Conservation (phyloP, 2,888 invertebrate genomes). For the Seira sanloemensis region DNA sequence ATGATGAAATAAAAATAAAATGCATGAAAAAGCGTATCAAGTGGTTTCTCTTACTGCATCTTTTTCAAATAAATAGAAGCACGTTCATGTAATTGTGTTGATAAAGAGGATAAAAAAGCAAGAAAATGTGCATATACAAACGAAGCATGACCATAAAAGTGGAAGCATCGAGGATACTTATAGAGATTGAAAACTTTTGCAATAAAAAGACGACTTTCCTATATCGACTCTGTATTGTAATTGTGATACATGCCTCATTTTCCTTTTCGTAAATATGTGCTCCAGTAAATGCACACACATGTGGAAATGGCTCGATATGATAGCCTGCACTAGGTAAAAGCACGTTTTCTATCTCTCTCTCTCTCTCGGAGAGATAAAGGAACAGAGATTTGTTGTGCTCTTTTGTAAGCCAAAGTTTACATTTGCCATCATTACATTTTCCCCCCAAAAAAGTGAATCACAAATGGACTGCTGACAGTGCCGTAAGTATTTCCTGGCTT, state of each 20-base stretch:
- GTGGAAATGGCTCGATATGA: too few relatives aligned
- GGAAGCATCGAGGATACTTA: too few relatives aligned
- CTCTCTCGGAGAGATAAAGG: neutral
- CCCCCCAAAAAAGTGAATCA: conserved; percentile 6
- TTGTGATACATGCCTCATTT: neutral
- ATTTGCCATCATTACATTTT: neutral
- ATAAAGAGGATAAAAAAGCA: conserved; percentile 21
- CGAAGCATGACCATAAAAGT: neutral
- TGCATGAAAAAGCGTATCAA: conserved; percentile 27
- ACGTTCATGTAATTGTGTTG: conserved; percentile 19
- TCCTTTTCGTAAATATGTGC: neutral
- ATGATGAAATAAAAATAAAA: conserved; percentile 2
- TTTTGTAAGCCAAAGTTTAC: neutral
- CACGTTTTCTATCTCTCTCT: neutral
- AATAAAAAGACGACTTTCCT: too few relatives aligned
- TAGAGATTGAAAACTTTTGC: neutral
- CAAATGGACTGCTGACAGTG: conserved; percentile 34
- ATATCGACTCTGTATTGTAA: neutral
- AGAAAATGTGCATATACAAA: neutral
- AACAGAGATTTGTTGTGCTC: neutral
- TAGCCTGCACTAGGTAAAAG: neutral
- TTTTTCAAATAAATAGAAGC: conserved; percentile 38
- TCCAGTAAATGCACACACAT: neutral
- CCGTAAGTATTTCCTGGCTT: neutral
- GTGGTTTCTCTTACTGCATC: conserved; percentile 33